These are phyloP conservation scores for Nanorana parkeri DNA, from an alignment of 2,113 vertebrate species.

Conservation along the genomic window DNA sequence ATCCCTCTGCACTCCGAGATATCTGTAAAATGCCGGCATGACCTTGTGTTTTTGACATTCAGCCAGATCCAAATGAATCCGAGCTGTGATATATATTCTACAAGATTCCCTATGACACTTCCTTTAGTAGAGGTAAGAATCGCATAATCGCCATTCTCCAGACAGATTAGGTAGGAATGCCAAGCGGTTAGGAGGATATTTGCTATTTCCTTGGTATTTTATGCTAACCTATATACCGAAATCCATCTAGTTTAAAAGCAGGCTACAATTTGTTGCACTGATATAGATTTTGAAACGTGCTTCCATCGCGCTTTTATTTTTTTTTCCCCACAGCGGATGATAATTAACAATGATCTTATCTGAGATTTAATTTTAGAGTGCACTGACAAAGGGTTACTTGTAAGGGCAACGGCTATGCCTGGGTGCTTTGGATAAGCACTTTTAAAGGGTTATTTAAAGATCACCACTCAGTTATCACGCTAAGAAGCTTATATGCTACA, in stretches of 20 bases:
- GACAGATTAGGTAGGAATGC: conserved; percentile 55
- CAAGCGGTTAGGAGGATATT: conserved; percentile 47
- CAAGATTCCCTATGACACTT: conserved; percentile 56
- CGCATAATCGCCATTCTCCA: conserved; percentile 57
- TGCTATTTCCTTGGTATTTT: conserved; percentile 42
- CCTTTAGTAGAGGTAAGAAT: conserved; percentile 58
- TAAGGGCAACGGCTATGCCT: conserved; percentile 40
- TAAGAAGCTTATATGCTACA: conserved; percentile 51
- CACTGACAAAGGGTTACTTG: conserved; percentile 14
- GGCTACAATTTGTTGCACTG: conserved; percentile 27
- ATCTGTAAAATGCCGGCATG: conserved; percentile 50
- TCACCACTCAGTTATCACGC: conserved; percentile 43
- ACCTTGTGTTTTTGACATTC: conserved; percentile 57
- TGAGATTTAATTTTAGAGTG: conserved; percentile 37
- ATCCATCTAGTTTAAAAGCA: conserved; percentile 3
- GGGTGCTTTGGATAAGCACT: conserved; percentile 55
- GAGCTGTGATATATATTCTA: conserved; percentile 57
- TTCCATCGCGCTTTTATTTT: conserved; percentile 11
- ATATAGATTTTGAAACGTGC: conserved; percentile 27
- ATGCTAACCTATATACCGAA: neutral
- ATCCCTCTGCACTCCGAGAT: conserved; percentile 36
- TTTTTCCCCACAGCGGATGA: conserved; percentile 16
- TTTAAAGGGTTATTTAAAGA: conserved; percentile 59
- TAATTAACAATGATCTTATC: conserved; percentile 54
- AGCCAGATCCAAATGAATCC: conserved; percentile 58